phyloP scores from a whole-genome alignment of 2,113 vertebrate species.

The Tricholaema leucomelas region DNA sequence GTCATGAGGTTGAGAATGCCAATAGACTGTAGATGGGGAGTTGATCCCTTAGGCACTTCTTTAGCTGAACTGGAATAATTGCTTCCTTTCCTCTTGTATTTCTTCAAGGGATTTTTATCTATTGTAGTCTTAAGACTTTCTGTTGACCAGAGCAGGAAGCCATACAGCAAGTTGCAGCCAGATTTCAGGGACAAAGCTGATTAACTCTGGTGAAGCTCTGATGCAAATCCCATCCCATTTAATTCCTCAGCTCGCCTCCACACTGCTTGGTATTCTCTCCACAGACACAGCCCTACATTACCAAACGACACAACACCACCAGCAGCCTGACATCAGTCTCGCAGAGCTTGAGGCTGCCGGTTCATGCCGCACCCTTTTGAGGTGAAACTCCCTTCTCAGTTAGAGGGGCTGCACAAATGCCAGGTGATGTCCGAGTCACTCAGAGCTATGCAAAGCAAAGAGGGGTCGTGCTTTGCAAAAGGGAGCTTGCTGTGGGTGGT shows the following conservation, averaged over 20 bases:
- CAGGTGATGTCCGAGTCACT: accelerated
- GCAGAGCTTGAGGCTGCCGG: not conserved
- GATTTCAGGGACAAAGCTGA: constrained; percentile 68
- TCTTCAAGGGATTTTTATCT: constrained; percentile 54
- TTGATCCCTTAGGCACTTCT: constrained; percentile 50
- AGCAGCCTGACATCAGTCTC: constrained; percentile 18
- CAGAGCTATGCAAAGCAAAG: not conserved
- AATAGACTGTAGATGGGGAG: constrained; percentile 3
- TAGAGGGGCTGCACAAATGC: not conserved
- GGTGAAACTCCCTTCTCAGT: constrained; percentile 4
- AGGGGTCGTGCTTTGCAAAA: not conserved
- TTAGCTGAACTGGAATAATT: constrained; percentile 58
- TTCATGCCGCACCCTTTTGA: not conserved
- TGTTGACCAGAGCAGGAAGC: constrained; percentile 69
- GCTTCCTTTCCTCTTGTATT: constrained; percentile 57
- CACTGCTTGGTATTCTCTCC: not conserved
- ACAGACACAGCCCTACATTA: not conserved
- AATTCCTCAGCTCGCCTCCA: constrained; percentile 45
- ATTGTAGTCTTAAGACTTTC: constrained; percentile 4
- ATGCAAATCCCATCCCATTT: constrained; percentile 55
- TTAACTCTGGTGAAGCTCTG: constrained; percentile 63
- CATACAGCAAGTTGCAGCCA: constrained; percentile 65
- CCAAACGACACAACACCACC: not conserved
- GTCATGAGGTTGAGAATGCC: constrained; percentile 42
- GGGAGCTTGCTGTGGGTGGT: not conserved